A percentile compares a stretch with the other conserved stretches of the same genome.
Evolutionary conservation across 2,888 invertebrate species (phyloP).

Genomic region (Leptinotarsa haldemani): DNA sequence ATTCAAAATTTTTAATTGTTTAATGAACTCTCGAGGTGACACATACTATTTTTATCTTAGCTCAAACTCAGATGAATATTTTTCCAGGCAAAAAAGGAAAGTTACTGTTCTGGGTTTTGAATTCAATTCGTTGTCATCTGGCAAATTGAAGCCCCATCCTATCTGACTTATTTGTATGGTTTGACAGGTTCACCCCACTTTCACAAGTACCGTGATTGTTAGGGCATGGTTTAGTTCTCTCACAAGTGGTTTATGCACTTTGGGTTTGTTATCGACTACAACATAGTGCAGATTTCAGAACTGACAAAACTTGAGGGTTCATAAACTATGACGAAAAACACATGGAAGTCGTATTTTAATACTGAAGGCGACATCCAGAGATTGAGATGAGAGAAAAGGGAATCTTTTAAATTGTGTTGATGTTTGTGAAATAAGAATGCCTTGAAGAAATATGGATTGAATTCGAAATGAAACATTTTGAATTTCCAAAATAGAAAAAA

Average conservation of each 20-base stretch:
- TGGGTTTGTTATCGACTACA: not conserved
- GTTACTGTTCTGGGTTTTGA: too few species aligned
- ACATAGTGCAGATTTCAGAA: conserved; percentile 14
- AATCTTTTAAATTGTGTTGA: not conserved
- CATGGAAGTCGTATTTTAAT: not conserved
- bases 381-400: not conserved
- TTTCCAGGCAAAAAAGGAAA: too few species aligned
- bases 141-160: conserved; percentile 1
- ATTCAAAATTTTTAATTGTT: too few species aligned
- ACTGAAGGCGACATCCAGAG: not conserved
- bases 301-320: not conserved
- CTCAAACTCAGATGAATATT: too few species aligned
- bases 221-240: conserved; percentile 31
- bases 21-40: too few species aligned
- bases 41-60: too few species aligned
- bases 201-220: conserved; percentile 25
- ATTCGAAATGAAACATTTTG: too few species aligned
- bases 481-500: too few species aligned
- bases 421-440: not conserved
- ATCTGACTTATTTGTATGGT: conserved; percentile 14
- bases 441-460: too few species aligned
- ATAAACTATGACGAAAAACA: not conserved
- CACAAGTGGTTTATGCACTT: conserved; percentile 21
- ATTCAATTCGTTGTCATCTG: not conserved
- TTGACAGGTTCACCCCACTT: conserved; percentile 26